Conservation (phyloP, 2,888 invertebrate genomes). For the Galeruca laticollis region DNA sequence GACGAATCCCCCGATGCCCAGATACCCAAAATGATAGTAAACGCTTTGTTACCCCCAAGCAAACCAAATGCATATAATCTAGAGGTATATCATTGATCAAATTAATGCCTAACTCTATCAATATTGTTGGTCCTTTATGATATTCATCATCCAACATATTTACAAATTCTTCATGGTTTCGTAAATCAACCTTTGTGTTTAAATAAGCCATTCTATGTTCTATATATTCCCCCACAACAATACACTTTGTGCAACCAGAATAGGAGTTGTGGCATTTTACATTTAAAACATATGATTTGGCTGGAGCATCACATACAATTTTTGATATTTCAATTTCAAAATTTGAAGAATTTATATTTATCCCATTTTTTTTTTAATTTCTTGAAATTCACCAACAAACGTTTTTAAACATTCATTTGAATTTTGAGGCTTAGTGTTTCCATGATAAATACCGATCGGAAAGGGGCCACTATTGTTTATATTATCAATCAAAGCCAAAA, state of each 20-base stretch:
- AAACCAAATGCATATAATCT: constrained; percentile 21
- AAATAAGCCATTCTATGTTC: constrained; percentile 37
- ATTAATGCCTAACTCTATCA: constrained; percentile 26
- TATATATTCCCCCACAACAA: constrained; percentile 34
- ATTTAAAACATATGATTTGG: constrained; percentile 47
- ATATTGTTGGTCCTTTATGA: constrained; percentile 19
- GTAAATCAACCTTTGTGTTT: constrained; percentile 15
- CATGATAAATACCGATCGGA: constrained; percentile 41
- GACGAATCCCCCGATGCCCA: constrained; percentile 6
- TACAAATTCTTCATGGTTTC: constrained; percentile 33
- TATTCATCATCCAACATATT: constrained; percentile 22
- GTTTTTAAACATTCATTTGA: constrained; percentile 43
- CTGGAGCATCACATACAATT: constrained; percentile 53
- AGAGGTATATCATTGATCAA: constrained; percentile 23
- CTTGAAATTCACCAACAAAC: constrained; percentile 45
- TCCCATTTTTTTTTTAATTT: constrained; percentile 20
- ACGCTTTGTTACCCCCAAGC: constrained; percentile 13
- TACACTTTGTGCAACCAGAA: constrained; percentile 51
- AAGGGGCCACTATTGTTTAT: constrained; percentile 23
- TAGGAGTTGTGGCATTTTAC: constrained; percentile 51
- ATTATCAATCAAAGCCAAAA: constrained; percentile 38
- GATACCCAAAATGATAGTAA: constrained; percentile 13
- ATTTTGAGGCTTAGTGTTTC: constrained; percentile 44
- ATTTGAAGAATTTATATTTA: constrained; percentile 9
- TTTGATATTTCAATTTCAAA: constrained; percentile 42